These are phyloP conservation scores for Accipiter virgatus DNA, from an alignment of 2,113 vertebrate species.

Conservation along the genomic window DNA sequence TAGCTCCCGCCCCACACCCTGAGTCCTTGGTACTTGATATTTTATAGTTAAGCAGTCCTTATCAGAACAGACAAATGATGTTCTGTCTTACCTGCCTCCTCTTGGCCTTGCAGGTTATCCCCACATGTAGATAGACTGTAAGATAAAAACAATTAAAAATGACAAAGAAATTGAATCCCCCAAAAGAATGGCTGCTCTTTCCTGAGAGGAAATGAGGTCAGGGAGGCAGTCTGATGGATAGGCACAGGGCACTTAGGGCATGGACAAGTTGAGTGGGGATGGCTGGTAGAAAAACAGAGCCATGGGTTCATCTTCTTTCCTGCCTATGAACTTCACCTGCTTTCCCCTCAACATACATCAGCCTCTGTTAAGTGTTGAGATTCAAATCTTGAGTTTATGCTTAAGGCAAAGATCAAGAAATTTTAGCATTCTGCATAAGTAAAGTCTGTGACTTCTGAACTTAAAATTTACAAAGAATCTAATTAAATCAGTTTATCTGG, in stretches of 20 bases:
- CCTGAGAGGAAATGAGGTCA: neutral
- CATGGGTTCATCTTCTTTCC: neutral
- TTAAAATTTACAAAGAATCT: neutral
- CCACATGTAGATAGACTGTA: neutral
- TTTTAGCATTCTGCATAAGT: neutral
- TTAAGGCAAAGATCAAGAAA: neutral
- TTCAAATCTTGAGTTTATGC: neutral
- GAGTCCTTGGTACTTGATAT: neutral
- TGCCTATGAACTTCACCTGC: neutral
- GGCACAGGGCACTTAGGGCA: neutral
- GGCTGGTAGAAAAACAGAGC: neutral
- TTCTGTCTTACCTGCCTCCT: slow-evolving; percentile 34
- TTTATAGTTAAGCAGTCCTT: neutral
- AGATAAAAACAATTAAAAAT: neutral
- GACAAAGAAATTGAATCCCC: neutral
- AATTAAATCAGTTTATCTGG: neutral
- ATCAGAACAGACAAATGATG: neutral
- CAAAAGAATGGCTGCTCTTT: neutral
- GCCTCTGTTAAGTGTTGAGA: neutral
- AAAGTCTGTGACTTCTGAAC: neutral
- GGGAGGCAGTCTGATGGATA: neutral
- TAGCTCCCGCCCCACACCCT: rapidly evolving
- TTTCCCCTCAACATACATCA: neutral
- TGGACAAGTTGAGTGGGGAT: neutral
- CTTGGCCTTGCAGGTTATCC: neutral